Evolutionary conservation across 2,888 invertebrate species (phyloP), one percentile per base, ranked within the genome.

Genomic region (Sinotaia quadrata): DNA sequence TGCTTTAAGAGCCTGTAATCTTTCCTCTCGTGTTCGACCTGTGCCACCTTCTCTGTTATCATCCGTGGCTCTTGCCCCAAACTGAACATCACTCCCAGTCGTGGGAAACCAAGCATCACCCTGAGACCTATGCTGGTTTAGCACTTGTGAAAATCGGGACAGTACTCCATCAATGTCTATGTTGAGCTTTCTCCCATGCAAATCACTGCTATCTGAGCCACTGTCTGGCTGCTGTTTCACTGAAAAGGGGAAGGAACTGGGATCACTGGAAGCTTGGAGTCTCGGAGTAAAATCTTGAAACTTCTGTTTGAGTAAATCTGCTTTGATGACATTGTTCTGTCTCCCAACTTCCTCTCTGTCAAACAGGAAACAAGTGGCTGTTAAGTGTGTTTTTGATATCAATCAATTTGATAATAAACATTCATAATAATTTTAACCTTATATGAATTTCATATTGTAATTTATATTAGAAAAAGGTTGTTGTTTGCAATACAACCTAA

Each of bases 1-100:
- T 29, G 81, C 78, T 37, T 81, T 80, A 33, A 85, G 77, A 1
- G 81, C 83, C 65, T 81, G 75, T 37, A 84, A 81, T 7, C 84
- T 72, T 24, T 84, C 81, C 8, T 77, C 79, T 36, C 77, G 72
- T 21, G 78, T 78, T 7, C 76, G 66, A 24, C 57, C 66, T 2
- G 58, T n/a, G 15, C 31, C 29, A 4, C 37, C 36, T 18, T 36
- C 36, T 41, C 12, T 21, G 10, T 15, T 24, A 36, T 21, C 24
- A 1, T 37, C 24, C 21, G 21, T 24, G n/a, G 18, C 12, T 15
- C 36, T 36, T 1, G 27, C n/a, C 1, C 37, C 67, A 7, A 8
- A 33, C 24, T 49, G 33, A n/a, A 4, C 29, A 21, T 57, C 57
- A 41, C 12, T 52, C 52, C 3, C 41, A 18, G 21, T 24, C 27